Evolutionary conservation across 2,113 vertebrate genomes (phyloP), one percentile per base, ranked within the genome.

Genomic region (Dendropsophus ebraccatus): DNA sequence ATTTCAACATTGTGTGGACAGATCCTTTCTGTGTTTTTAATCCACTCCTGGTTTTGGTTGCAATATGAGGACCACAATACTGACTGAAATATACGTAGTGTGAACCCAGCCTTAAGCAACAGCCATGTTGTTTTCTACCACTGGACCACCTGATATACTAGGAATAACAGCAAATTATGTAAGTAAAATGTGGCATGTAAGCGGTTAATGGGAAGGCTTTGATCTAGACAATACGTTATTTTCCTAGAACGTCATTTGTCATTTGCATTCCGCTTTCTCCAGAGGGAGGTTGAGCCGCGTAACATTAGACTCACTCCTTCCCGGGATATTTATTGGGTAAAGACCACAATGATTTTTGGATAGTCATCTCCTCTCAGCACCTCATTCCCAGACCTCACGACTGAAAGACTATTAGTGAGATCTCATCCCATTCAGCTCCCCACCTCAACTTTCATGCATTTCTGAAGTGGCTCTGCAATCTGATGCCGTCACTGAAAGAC

Each of bases 361-460:
- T 2, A 81, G 37, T 47, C 30, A 41, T 58, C 12, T 47, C 60
- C 79, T 45, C 79, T 81, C 79, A 81, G 37, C 79, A 67, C 79
- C 41, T 81, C 56, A 65, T 62, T 77, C 58, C 58, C 37, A 23
- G 30, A 28, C 41, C 79, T 62, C 52, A 60, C 45, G 79, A 81
- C 60, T 81, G 37, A 81, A 25, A 65, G 58, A 28, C 54, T 17
- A 65, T 81, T 81, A 65, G n/a, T 17, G 6, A 52, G 74, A 77
- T 52, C 74, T 41, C 32, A 28, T 79, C 76, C 52, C 28, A 79
- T 58, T 79, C 41, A 77, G 74, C 49, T 77, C 28, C 74, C 32
- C 30, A 79, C 54, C 76, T 79, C 30, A n/a, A 79, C 76, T 79
- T 60, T 60, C 52, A 79, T 79, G 76, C 52, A 60, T 79, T 56